Conservation (phyloP, 2,797 vertebrate species). For the Gymnoscopelus microlampas region DNA sequence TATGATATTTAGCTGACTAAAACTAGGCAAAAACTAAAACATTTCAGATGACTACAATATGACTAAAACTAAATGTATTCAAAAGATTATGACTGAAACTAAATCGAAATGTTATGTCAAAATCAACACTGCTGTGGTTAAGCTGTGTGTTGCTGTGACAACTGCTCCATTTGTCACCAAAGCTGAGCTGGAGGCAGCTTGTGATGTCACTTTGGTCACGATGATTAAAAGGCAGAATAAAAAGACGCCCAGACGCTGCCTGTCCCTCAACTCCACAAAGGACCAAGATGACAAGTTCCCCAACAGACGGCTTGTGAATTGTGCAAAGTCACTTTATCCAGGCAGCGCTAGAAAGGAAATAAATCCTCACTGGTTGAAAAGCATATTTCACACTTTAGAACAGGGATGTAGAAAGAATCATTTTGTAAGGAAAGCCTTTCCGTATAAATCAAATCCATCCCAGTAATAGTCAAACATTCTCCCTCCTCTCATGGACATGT, state of each 20-base stretch:
- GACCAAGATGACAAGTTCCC: constrained; percentile 18
- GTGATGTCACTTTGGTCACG: background rate
- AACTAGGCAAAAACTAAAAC: too few species aligned
- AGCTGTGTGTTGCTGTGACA: background rate
- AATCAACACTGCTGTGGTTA: too few species aligned
- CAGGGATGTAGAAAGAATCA: constrained; percentile 6
- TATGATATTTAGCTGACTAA: too few species aligned
- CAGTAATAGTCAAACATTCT: background rate
- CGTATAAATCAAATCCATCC: constrained; percentile 43
- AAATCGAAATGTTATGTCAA: too few species aligned
- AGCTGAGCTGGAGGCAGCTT: background rate
- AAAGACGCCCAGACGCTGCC: background rate
- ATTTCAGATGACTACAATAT: too few species aligned
- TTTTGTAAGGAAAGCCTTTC: constrained; percentile 32
- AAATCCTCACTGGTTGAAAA: constrained; percentile 15
- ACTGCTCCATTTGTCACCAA: background rate
- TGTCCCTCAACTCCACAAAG: constrained; percentile 1
- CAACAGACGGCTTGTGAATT: too few species aligned
- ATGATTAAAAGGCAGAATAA: background rate
- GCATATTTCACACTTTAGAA: constrained; percentile 16
- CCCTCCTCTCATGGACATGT: constrained; percentile 7
- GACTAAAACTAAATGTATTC: too few species aligned
- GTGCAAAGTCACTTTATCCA: constrained; percentile 14
- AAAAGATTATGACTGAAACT: too few species aligned
- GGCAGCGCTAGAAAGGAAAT: constrained; percentile 1